These are phyloP conservation scores for Orius insidiosus DNA, from an alignment of 1,140 invertebrate species.

Conservation along the genomic window DNA sequence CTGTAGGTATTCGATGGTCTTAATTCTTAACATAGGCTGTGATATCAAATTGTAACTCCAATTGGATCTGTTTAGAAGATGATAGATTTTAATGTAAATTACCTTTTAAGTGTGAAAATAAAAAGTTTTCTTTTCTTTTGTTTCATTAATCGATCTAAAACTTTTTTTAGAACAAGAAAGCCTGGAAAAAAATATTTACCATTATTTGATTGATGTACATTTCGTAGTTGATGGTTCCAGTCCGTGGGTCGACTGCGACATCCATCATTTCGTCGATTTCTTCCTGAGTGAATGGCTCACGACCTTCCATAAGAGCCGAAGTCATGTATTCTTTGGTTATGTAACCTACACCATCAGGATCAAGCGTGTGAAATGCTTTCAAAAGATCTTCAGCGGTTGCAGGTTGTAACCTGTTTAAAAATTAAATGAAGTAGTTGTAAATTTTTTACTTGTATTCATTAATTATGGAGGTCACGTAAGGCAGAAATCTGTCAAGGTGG, in stretches of 20 bases:
- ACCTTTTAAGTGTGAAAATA: no score
- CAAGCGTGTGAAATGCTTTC: conserved; percentile 65
- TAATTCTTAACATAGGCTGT: no score
- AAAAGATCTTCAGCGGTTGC: conserved; percentile 61
- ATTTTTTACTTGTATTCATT: conserved; percentile 51
- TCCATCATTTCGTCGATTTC: conserved; percentile 83
- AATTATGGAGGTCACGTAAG: conserved; percentile 50
- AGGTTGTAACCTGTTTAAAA: conserved; percentile 45
- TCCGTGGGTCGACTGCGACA: conserved; percentile 59
- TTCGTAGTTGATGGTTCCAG: conserved; percentile 62
- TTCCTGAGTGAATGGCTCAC: conserved; percentile 71
- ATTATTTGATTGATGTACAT: conserved; percentile 56
- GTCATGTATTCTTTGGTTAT: conserved; percentile 44
- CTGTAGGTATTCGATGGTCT: no score
- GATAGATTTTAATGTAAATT: no score
- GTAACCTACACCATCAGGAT: conserved; percentile 54
- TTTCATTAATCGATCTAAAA: conserved; percentile 29
- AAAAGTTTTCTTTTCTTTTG: conserved; percentile 48
- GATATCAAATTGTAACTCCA: no score
- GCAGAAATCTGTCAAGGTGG: conserved; percentile 43
- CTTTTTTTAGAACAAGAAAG: no score
- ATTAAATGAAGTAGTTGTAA: neutral
- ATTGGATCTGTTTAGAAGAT: no score
- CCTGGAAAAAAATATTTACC: conserved; percentile 25
- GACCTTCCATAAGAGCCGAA: conserved; percentile 58